Evolutionary conservation across 1,140 invertebrate genomes (phyloP), one percentile per base, ranked within the genome.

Genomic region (Augochlora pura): DNA sequence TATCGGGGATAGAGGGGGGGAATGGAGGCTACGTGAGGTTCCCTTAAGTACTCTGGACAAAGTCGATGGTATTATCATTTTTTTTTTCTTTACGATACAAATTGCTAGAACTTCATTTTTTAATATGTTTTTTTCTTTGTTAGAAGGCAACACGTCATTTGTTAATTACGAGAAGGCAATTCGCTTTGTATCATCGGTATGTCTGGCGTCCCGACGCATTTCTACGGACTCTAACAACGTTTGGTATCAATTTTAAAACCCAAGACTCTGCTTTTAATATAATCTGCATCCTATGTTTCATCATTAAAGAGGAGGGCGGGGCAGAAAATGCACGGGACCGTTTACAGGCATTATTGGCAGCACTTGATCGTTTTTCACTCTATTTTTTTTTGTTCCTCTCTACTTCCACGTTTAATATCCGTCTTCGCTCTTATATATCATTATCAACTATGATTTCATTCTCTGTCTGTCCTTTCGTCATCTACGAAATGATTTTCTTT

Each of bases 181-280:
- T 90, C 85, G 89, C 87, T 93, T 93, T 93, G 91, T 93, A 93
- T 93, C 91, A 92, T 92, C 89, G 90, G 91, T 92, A 90, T 92
- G 87, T 91, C 85, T 89, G 90, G 86, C 87, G 87, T 89, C 87
- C 90, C 90, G 77, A 78, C 83, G 85, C 86, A 83, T 86, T 74
- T 72, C 63, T 38, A 27, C 52, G 16, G 52, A 52, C 39, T 23
- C 21, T 38, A 64, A 64, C 49, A 57, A 54, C 27, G 39, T 54
- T 39, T 54, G 16, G 16, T 52, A 16, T 52, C 49, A 18, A 52
- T 52, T 52, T n/a, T 18, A 4, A 52, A 32, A 52, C 18, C 7
- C 3, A 18, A 52, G 21, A 18, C 49, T 52, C 49, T 52, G 16
- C 16, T 18, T 18, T 14, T 2, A 21, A 69, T 75, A 23, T 52